Evolutionary conservation across 1,140 invertebrate species (phyloP).

Genomic region (Leptoteleia sp.): DNA sequence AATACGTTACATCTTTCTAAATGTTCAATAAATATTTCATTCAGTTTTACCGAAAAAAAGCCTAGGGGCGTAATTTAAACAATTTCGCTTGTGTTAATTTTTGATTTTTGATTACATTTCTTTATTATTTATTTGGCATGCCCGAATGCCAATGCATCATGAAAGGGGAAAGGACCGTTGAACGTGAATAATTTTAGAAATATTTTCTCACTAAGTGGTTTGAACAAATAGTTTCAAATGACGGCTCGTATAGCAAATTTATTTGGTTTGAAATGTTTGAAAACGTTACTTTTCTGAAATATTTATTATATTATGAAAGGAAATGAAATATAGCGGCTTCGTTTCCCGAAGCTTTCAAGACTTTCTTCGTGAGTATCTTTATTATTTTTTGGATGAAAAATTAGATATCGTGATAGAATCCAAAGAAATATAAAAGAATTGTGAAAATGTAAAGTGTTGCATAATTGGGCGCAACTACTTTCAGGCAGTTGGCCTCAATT

Average conservation of each 20-base stretch:
- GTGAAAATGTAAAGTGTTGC: constrained; percentile 12
- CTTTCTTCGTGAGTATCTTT: constrained; percentile 2
- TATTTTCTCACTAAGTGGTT: no score
- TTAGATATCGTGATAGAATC: constrained; percentile 11
- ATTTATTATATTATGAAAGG: constrained; percentile 16
- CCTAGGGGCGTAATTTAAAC: no score
- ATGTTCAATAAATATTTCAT: no score
- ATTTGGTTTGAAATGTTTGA: constrained; percentile 5
- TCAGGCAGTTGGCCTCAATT: constrained; percentile 6
- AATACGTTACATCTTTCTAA: no score
- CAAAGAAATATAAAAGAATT: constrained; percentile 10
- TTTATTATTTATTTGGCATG: no score
- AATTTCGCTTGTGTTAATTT: no score
- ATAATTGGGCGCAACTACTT: constrained; percentile 25
- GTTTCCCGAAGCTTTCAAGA: constrained; percentile 5
- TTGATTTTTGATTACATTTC: no score
- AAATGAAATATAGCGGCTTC: constrained; percentile 2
- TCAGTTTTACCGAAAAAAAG: no score
- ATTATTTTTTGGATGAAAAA: constrained; percentile 20
- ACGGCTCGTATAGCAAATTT: constrained; percentile 8
- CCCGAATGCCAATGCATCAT: no score
- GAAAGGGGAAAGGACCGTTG: no score
- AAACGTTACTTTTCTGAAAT: constrained; percentile 14
- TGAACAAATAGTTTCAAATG: no score
- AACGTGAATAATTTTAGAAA: no score